Evolutionary conservation across 2,113 vertebrate genomes (phyloP).

Genomic region (Haplochromis vanheusdeni): DNA sequence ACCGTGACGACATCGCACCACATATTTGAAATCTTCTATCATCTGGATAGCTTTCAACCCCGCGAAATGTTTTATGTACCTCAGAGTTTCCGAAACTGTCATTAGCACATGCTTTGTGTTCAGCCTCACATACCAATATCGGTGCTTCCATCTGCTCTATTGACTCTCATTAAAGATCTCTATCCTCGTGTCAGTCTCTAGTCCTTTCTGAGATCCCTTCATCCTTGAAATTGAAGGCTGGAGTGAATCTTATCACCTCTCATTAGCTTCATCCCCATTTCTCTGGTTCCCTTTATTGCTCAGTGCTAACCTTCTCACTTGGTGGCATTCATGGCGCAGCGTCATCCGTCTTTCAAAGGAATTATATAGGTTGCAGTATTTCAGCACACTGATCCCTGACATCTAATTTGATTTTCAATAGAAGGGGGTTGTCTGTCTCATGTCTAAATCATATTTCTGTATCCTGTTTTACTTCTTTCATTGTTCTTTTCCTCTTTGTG

Average conservation of each 20-base stretch:
- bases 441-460: neutral
- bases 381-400: conserved; percentile 51
- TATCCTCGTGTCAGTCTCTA: conserved; percentile 21
- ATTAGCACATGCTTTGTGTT: conserved; percentile 28
- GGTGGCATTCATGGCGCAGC: conserved; percentile 25
- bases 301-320: conserved; percentile 65
- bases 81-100: neutral
- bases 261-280: conserved; percentile 68
- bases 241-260: conserved; percentile 69
- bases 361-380: conserved; percentile 40
- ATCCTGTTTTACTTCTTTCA: neutral
- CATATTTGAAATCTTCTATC: neutral
- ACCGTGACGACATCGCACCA: neutral
- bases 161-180: conserved; percentile 57
- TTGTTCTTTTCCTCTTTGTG: neutral
- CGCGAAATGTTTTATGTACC: neutral
- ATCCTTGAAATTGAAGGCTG: conserved; percentile 70
- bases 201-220: conserved; percentile 47
- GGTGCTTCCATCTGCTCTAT: conserved; percentile 36
- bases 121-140: conserved; percentile 22
- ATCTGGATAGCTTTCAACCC: neutral
- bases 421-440: conserved; percentile 20
- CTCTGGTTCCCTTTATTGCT: conserved; percentile 53
- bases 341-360: conserved; percentile 38
- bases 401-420: conserved; percentile 47